Percentiles rank a stretch among this genome's conserved stretches.
Conservation (phyloP, 1,140 invertebrate species). For the Olivierus martensii region DNA sequence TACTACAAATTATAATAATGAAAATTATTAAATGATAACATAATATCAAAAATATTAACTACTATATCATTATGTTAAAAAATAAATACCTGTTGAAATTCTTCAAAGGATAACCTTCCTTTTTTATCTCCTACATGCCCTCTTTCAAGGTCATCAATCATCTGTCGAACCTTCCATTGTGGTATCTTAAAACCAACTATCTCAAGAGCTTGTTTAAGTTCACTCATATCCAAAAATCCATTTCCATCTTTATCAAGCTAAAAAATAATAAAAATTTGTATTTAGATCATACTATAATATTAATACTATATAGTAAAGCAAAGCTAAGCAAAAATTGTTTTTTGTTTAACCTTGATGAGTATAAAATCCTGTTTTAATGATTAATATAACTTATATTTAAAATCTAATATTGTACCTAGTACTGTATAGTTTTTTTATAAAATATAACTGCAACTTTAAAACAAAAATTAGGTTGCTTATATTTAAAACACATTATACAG, state of each 20-base stretch:
- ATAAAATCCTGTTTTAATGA: too few species aligned
- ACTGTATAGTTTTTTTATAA: too few species aligned
- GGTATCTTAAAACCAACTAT: slow-evolving; percentile 83
- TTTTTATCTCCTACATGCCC: slow-evolving; percentile 43
- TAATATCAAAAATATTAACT: too few species aligned
- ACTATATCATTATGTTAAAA: slow-evolving; percentile 1
- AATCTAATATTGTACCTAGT: too few species aligned
- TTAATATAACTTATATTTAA: too few species aligned
- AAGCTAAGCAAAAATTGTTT: neutral
- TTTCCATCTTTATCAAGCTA: slow-evolving; percentile 84
- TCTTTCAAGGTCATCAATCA: slow-evolving; percentile 55
- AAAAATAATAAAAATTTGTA: slow-evolving; percentile 26
- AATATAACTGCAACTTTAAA: too few species aligned
- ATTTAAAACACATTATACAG: too few species aligned
- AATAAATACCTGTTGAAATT: slow-evolving; percentile 56
- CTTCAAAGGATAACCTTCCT: slow-evolving; percentile 54
- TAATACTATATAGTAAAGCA: too few species aligned
- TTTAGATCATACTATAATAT: neutral
- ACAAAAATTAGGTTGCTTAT: too few species aligned
- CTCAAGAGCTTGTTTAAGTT: slow-evolving; percentile 79
- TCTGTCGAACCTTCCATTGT: slow-evolving; percentile 76
- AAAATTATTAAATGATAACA: too few species aligned
- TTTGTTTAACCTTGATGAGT: neutral
- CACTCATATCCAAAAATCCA: slow-evolving; percentile 76
- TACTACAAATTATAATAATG: too few species aligned